Evolutionary conservation across 2,113 vertebrate species (phyloP).

Genomic region (Dipodomys merriami): DNA sequence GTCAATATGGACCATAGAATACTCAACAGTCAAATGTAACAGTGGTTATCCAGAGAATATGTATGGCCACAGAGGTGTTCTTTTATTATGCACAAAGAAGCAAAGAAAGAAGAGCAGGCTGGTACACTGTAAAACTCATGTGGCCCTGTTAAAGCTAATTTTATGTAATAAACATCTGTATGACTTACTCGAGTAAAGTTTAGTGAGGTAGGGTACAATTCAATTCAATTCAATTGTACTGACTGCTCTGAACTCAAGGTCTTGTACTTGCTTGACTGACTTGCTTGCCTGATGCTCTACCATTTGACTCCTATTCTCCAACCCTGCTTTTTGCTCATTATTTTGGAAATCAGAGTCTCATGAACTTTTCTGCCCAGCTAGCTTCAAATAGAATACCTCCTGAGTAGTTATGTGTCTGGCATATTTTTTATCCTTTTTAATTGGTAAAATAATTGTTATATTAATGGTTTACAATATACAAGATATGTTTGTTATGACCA

Average conservation of each 20-base stretch:
- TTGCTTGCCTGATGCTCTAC: too few species aligned
- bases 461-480: not conserved
- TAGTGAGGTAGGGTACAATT: too few species aligned
- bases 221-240: too few species aligned
- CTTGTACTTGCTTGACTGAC: too few species aligned
- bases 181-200: too few species aligned
- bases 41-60: not conserved
- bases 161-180: not conserved
- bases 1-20: not conserved
- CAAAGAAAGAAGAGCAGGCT: not conserved
- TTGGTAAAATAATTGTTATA: not conserved
- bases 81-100: not conserved
- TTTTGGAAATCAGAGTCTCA: too few species aligned
- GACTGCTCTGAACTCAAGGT: too few species aligned
- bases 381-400: too few species aligned
- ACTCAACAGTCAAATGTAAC: not conserved
- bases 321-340: too few species aligned
- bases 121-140: not conserved
- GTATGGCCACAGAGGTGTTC: not conserved
- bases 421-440: not conserved
- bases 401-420: too few species aligned
- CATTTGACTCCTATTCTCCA: too few species aligned
- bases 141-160: not conserved
- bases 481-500: not conserved
- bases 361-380: too few species aligned